phyloP scores from a whole-genome alignment of 2,797 vertebrate genomes.

The Centroberyx gerrardi region DNA sequence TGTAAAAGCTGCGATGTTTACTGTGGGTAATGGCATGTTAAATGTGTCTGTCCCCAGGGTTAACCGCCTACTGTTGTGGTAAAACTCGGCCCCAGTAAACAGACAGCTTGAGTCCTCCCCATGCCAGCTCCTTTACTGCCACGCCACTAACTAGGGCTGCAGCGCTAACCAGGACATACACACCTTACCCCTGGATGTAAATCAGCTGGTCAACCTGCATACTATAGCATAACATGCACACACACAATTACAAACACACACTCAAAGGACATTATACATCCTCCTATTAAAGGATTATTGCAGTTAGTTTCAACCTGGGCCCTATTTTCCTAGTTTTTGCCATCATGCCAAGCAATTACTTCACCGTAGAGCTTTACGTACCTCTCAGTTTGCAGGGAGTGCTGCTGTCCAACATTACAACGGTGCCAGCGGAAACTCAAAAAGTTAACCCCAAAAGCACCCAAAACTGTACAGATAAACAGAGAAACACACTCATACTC shows the following conservation, averaged over 20 bases:
- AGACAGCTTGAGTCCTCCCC: conserved; percentile 6
- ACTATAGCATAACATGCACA: neutral
- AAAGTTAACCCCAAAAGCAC: too few relatives aligned
- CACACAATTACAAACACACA: neutral
- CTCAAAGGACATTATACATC: neutral
- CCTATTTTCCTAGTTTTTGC: too few relatives aligned
- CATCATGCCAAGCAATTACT: too few relatives aligned
- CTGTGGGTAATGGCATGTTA: conserved; percentile 77
- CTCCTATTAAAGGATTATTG: too few relatives aligned
- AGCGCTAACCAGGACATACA: conserved; percentile 33
- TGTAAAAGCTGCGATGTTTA: conserved; percentile 64
- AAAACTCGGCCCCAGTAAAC: conserved; percentile 59
- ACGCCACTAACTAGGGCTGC: conserved; percentile 19
- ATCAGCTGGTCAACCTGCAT: conserved; percentile 8
- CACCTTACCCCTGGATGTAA: conserved; percentile 7
- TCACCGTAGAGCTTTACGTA: too few relatives aligned
- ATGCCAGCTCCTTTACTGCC: conserved; percentile 26
- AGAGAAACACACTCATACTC: too few relatives aligned
- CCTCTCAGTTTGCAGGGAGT: too few relatives aligned
- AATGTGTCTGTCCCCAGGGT: conserved; percentile 70
- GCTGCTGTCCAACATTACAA: too few relatives aligned
- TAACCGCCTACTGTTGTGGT: conserved; percentile 57
- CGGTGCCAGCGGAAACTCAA: too few relatives aligned
- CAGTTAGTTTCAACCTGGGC: too few relatives aligned
- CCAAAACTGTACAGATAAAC: too few relatives aligned